Percentiles rank a stretch among this genome's conserved stretches.
Conservation (phyloP, 1,140 invertebrate genomes). For the Campodea augens region DNA sequence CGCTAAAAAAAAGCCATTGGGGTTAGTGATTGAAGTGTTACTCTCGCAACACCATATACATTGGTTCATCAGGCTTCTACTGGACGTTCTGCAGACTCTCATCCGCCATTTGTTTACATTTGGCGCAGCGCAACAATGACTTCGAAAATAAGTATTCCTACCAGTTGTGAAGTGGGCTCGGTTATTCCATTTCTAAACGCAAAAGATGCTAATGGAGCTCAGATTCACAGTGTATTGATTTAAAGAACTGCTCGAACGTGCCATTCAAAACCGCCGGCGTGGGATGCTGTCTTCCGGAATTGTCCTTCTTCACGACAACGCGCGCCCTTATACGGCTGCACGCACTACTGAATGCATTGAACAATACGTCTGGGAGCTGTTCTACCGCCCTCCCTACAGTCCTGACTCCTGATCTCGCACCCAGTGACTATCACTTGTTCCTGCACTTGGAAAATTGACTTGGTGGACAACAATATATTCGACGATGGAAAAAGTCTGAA, state of each 20-base stretch:
- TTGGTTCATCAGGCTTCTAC: no score
- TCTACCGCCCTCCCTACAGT: conserved; percentile 20
- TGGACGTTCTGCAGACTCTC: no score
- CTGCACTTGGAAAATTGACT: conserved; percentile 10
- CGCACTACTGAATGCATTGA: conserved; percentile 11
- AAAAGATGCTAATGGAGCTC: no score
- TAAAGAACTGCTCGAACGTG: conserved; percentile 7
- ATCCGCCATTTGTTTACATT: no score
- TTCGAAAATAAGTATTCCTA: no score
- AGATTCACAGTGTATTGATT: conserved; percentile 8
- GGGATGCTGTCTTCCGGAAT: conserved; percentile 12
- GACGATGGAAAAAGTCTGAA: conserved; percentile 8
- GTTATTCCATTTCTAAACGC: no score
- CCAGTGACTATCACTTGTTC: conserved; percentile 21
- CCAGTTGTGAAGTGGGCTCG: no score
- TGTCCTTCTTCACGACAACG: conserved; percentile 21
- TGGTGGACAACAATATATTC: conserved; percentile 8
- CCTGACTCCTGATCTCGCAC: conserved; percentile 20
- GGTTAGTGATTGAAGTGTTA: no score
- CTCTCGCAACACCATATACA: no score
- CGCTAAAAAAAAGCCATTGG: no score
- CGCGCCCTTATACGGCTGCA: conserved; percentile 16
- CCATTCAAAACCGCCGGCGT: conserved; percentile 13
- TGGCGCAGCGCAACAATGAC: no score
- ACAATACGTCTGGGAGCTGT: conserved; percentile 17